Conservation (phyloP, 2,797 vertebrate species). For the Echiichthys vipera region DNA sequence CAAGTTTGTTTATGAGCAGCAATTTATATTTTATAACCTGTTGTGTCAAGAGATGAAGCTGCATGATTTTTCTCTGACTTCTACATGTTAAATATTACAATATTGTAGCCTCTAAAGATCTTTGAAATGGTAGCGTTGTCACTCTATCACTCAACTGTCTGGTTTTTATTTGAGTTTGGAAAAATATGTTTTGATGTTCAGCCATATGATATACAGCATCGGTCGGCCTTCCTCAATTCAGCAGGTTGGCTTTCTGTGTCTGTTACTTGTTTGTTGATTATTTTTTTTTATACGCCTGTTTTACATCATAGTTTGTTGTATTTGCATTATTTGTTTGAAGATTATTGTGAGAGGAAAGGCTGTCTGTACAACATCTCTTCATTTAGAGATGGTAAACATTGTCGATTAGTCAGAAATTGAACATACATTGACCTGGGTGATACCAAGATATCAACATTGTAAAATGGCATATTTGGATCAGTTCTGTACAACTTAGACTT, state of each 20-base stretch:
- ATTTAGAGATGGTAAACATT: constrained; percentile 14
- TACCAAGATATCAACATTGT: constrained; percentile 76
- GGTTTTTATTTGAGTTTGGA: neutral
- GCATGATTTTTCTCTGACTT: constrained; percentile 74
- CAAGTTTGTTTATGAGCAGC: constrained; percentile 54
- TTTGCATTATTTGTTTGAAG: constrained; percentile 73
- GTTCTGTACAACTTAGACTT: constrained; percentile 77
- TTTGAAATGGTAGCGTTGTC: constrained; percentile 56
- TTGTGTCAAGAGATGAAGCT: constrained; percentile 69
- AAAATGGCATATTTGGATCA: constrained; percentile 81
- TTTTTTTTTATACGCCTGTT: constrained; percentile 47
- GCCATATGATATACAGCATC: constrained; percentile 46
- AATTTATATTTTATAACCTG: constrained; percentile 64
- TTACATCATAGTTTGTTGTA: constrained; percentile 49
- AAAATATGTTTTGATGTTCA: constrained; percentile 47
- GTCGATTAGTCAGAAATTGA: constrained; percentile 28
- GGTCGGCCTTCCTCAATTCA: constrained; percentile 38
- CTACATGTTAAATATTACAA: constrained; percentile 64
- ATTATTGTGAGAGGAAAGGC: constrained; percentile 22
- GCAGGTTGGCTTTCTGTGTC: constrained; percentile 64
- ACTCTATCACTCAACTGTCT: constrained; percentile 11
- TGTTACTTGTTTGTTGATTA: constrained; percentile 47
- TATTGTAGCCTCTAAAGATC: constrained; percentile 66
- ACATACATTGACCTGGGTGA: constrained; percentile 25
- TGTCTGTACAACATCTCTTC: constrained; percentile 8